Evolutionary conservation across 2,888 invertebrate genomes (phyloP), one percentile per base, ranked within the genome.

Genomic region (Megamerina dolium): DNA sequence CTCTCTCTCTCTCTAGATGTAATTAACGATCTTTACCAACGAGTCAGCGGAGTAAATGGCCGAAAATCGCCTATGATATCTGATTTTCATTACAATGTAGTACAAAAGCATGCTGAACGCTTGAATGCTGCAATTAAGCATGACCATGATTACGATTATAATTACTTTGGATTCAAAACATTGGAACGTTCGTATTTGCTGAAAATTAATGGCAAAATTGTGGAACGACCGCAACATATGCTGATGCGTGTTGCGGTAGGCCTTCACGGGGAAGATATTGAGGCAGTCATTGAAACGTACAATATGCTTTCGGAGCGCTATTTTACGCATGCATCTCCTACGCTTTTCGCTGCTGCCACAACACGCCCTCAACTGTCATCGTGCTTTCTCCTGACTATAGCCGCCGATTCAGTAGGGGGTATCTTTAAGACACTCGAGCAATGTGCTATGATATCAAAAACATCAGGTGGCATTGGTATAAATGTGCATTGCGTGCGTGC

Each of bases 91-190:
- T 82, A 88, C 60, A 77, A 84, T 23, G 82, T 95, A 35, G 82
- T 97, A 10, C 81, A 84, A 74, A 78, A 85, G 45, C 81, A 97
- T 73, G 85, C 91, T n/a, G 90, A 92, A 59, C 77, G 80, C 49
- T 74, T 99, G 37, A 93, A 99, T 72, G 93, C 95, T 0, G 86
- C 93, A 16, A 94, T 99, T 57, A 90, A 95, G 30, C 94, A 97
- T 70, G 94, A 96, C 64, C 80, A 97, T 57, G 99, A 99, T 72
- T 99, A 91, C 70, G 85, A 81, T 47, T 99, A 96, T 73, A 95
- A 93, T 64, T 99, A 93, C 68, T 99, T 99, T 77, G 99, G 97
- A n/a, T 97, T 97, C 64, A 97, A 96, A 78, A 99, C 97, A 0
- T 73, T 99, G 41, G 97, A 99, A 64, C 78, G 92, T 34, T 95